Base-by-base conservation (phyloP, 2,888 invertebrate genomes). In the Thymelicus sylvestris region DNA sequence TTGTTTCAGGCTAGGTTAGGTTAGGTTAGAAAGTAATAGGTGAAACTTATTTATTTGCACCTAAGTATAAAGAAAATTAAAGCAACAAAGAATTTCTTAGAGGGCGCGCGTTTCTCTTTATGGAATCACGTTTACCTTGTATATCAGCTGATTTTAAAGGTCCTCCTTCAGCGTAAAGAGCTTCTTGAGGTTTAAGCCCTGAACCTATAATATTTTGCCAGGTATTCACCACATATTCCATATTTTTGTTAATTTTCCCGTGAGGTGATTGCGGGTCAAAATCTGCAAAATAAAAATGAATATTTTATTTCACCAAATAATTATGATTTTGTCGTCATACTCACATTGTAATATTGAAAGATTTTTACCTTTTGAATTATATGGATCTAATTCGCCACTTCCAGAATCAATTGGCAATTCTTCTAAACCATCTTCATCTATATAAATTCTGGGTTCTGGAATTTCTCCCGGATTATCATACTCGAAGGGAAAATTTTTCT, bases 361-460 rank as follows among this genome's bases (percentile, higher is more conserved):
- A 41, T 6, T 47, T n/a, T 76, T 85, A 92, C 92, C 92, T 87
- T 90, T 91, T 19, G 81, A 68, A 69, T 86, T 84, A 74, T 85
- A 89, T 7, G 87, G 81, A 76, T 90, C 89, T 31, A 85, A 78
- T 76, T 94, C 92, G 3, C 92, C 93, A 77, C 92, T 94, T 10
- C 92, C 94, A 65, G 86, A 77, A 66, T 94, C 94, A 63, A 89
- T 83, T 3, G 88, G 83, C 59, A 86, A 83, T 65, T 91, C 93
- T 55, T 91, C 93, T n/a, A 85, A 73, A n/a, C 86, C 89, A 50
- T 93, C 94, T 80, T 95, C 95, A 72, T 95, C 95, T 64, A 90
- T 89, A 78, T 95, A 95, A 76, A 95, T 94, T 68, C 95, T 89
- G 15, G 92, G 93, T 81, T 95, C 95, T 7, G 94, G 92, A 57